phyloP scores from a whole-genome alignment of 2,113 vertebrate genomes.

The Taxidea taxus region DNA sequence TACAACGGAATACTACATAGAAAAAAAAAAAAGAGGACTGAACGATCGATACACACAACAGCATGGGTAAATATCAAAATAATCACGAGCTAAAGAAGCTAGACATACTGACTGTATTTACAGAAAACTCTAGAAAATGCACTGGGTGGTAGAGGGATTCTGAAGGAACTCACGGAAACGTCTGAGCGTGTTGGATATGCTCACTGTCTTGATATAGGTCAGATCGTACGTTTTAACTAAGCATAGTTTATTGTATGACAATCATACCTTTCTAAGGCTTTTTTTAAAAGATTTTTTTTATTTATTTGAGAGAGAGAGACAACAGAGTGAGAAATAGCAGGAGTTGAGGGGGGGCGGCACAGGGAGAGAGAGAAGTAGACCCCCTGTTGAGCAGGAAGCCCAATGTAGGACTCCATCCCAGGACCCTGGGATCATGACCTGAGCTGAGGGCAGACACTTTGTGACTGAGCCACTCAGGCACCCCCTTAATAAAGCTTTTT shows the following conservation, averaged over 20 bases:
- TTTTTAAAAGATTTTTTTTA: no score
- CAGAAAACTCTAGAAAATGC: neutral
- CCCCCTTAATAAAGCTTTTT: neutral
- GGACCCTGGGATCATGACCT: no score
- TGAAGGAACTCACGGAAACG: neutral
- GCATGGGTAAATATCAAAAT: neutral
- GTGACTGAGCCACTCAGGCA: no score
- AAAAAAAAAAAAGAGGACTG: neutral
- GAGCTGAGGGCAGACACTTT: no score
- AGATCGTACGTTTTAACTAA: neutral
- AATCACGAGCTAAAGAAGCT: neutral
- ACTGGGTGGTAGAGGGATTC: neutral
- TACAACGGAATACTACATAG: neutral
- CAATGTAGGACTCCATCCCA: no score
- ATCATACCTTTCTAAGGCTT: neutral
- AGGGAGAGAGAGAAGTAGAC: no score
- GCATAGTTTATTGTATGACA: neutral
- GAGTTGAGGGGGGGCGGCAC: no score
- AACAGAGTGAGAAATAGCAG: no score
- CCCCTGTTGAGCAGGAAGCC: no score
- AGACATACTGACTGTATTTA: neutral
- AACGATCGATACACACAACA: neutral
- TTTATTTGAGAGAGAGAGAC: no score
- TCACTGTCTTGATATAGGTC: neutral
- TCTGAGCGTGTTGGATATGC: neutral